Conservation (phyloP, 2,113 vertebrate species). For the Heterochromis multidens region DNA sequence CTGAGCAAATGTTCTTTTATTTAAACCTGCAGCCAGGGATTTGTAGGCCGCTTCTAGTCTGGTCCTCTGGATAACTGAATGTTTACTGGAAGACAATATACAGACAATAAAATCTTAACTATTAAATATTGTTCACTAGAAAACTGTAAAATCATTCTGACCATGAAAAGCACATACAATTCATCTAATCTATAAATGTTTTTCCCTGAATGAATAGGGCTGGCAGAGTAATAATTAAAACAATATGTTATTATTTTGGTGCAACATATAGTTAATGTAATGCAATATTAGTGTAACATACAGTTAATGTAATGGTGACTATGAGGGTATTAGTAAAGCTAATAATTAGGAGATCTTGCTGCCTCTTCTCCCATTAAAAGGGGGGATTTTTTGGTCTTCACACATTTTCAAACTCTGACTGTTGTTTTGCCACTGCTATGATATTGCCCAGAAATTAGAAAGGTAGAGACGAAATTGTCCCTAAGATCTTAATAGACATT, state of each 20-base stretch:
- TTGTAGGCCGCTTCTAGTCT: slow-evolving; percentile 78
- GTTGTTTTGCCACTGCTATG: not conserved
- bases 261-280: not conserved
- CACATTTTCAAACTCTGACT: not conserved
- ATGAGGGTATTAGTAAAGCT: not conserved
- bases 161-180: not conserved
- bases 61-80: slow-evolving; percentile 4
- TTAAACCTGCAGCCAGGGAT: slow-evolving; percentile 57
- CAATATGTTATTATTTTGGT: not conserved
- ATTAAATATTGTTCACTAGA: not conserved
- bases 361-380: not conserved
- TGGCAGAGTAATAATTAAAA: too few species aligned
- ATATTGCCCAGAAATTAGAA: not conserved
- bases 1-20: slow-evolving; percentile 70
- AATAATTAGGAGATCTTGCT: not conserved
- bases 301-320: not conserved
- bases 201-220: not conserved
- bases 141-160: not conserved
- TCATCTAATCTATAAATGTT: not conserved
- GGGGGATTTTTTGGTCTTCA: not conserved
- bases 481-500: not conserved
- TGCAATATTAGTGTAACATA: not conserved
- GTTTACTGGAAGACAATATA: slow-evolving; percentile 20
- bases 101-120: not conserved
- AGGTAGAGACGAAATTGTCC: not conserved